phyloP scores from a whole-genome alignment of 1,140 invertebrate species.

The Pissodes strobi region DNA sequence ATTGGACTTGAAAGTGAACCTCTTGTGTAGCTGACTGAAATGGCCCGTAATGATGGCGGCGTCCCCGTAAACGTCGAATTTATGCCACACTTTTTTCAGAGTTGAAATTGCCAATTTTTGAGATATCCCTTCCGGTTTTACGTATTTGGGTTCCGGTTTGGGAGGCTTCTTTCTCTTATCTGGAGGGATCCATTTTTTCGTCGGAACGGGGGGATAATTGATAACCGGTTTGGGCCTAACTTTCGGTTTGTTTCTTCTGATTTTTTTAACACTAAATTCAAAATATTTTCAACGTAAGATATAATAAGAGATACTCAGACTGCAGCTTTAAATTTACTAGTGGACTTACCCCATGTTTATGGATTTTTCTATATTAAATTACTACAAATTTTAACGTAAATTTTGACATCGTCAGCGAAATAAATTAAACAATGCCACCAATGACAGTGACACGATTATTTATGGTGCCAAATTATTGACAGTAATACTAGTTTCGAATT shows the following conservation, averaged over 20 bases:
- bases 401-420: too few species aligned
- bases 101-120: constrained; percentile 44
- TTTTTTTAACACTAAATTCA: constrained; percentile 5
- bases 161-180: constrained; percentile 40
- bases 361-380: too few species aligned
- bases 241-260: constrained; percentile 21
- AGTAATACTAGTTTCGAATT: too few species aligned
- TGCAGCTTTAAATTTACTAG: too few species aligned
- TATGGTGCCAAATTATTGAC: too few species aligned
- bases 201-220: constrained; percentile 47
- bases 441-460: too few species aligned
- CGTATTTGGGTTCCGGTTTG: constrained; percentile 34
- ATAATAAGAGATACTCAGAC: too few species aligned
- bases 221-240: constrained; percentile 35
- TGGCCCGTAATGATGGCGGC: constrained; percentile 37
- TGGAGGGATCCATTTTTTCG: constrained; percentile 51
- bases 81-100: constrained; percentile 47
- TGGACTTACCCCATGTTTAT: background rate
- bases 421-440: too few species aligned
- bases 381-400: too few species aligned
- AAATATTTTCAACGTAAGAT: background rate
- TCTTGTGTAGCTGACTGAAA: constrained; percentile 45
- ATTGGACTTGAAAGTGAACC: constrained; percentile 44
- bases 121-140: constrained; percentile 43
- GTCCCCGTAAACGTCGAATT: constrained; percentile 33